These are phyloP conservation scores for Phoxinus phoxinus DNA, from an alignment of 2,113 vertebrate species.

Conservation along the genomic window DNA sequence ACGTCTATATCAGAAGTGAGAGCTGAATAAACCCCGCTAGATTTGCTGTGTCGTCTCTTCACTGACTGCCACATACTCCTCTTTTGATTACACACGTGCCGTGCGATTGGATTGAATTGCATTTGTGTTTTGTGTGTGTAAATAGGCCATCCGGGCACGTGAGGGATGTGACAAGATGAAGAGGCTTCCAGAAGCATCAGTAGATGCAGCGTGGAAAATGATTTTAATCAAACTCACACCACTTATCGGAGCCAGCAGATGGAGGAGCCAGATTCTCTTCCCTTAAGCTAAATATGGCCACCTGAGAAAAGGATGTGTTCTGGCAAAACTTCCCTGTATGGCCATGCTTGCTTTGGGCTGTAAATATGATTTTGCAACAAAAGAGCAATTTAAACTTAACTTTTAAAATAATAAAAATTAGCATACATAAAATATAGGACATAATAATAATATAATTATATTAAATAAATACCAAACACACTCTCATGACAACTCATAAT, in stretches of 20 bases:
- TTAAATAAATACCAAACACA: background rate
- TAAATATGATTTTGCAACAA: background rate
- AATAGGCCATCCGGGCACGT: conserved; percentile 51
- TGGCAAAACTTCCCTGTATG: background rate
- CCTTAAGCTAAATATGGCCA: conserved; percentile 29
- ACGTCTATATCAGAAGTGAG: conserved; percentile 19
- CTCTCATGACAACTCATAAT: background rate
- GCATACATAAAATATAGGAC: background rate
- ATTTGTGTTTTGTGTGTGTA: conserved; percentile 52
- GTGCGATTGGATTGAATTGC: conserved; percentile 31
- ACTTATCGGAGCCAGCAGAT: conserved; percentile 43
- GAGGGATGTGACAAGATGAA: conserved; percentile 55
- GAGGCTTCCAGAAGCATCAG: conserved; percentile 40
- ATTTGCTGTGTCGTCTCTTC: conserved; percentile 28
- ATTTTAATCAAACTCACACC: conserved; percentile 52
- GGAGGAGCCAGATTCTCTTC: conserved; percentile 32
- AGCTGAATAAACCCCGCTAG: conserved; percentile 10
- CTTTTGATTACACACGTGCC: conserved; percentile 47
- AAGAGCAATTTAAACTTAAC: background rate
- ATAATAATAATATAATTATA: background rate
- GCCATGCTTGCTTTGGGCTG: background rate
- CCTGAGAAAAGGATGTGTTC: conserved; percentile 28
- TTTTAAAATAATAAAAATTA: background rate
- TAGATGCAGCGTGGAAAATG: conserved; percentile 31
- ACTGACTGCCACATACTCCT: conserved; percentile 40